These are phyloP conservation scores for Uloborus plumipes DNA, from an alignment of 2,888 invertebrate species.

Conservation along the genomic window DNA sequence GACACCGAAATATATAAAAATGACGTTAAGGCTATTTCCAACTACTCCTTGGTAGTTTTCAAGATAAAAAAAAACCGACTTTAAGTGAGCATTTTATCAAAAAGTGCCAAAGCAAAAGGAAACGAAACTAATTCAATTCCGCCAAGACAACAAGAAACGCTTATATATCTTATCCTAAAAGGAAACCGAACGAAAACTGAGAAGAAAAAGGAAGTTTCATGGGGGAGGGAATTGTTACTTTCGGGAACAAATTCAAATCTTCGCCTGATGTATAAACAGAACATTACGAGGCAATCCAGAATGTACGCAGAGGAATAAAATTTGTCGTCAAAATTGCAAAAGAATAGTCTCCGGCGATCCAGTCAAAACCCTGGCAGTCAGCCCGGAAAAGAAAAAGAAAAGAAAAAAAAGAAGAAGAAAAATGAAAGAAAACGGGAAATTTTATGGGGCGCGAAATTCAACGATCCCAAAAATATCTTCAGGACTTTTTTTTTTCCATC, in stretches of 20 bases:
- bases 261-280: constrained; percentile 59
- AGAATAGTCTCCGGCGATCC: constrained; percentile 45
- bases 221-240: constrained; percentile 27
- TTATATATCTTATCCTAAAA: too few species aligned
- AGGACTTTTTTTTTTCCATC: constrained; percentile 15
- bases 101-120: too few species aligned
- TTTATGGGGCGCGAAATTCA: constrained; percentile 61
- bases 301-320: constrained; percentile 49
- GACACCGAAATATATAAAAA: too few species aligned
- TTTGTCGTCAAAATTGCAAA: constrained; percentile 58
- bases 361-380: constrained; percentile 41
- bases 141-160: too few species aligned
- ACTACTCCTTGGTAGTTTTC: too few species aligned
- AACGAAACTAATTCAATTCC: too few species aligned
- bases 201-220: neutral
- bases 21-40: too few species aligned
- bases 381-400: constrained; percentile 25
- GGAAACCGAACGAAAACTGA: neutral
- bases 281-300: constrained; percentile 59
- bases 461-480: constrained; percentile 61
- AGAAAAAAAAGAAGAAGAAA: neutral
- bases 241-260: constrained; percentile 43
- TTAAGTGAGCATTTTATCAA: too few species aligned
- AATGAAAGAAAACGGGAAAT: constrained; percentile 37
- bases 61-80: too few species aligned